Base-by-base conservation (phyloP, 2,113 vertebrate genomes). In the Cervus canadensis region DNA sequence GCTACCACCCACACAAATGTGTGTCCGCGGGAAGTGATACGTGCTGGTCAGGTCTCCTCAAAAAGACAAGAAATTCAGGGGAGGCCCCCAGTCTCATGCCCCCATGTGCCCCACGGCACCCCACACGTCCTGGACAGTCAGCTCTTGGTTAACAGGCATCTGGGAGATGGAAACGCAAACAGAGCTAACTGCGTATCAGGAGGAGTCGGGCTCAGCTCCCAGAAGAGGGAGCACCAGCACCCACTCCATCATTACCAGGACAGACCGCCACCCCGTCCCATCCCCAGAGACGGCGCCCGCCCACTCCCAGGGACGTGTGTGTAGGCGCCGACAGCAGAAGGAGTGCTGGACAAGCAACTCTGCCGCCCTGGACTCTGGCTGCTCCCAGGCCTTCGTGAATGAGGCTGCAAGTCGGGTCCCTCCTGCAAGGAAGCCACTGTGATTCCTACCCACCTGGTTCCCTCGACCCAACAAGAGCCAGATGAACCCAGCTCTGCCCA, bases 401-500 rank as follows among this genome's bases (percentile, higher is more conserved):
- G 43, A 93, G 16, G 56, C 87, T 26, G 16, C 7, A 10, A 7
- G 60, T 33, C 67, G 1, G 8, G 71, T 74, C 1, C 1, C n/a
- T 93, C 81, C 76, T 71, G 64, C 54, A 78, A 79, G 2, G 19
- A 79, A 95, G 21, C 21, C 52, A 86, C 26, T 4, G 2, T 23
- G 67, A 71, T 3, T 71, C 67, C n/a, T 36, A 91, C 52, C 62
- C 79, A 57, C 45, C 14, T 7, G 45, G 79, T 19, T 81, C 82
- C 91, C 95, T 57, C 28, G 92, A 96, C 82, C 86, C 71, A 17
- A 67, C 15, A n/a, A 67, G 48, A 90, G 88, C 54, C 81, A 71
- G 33, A 76, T 60, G 88, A 91, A 95, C 84, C 36, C 57, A 94
- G 90, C 88, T 45, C 94, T 88, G 82, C 82, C 95, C 94, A 85